Evolutionary conservation across 2,113 vertebrate species (phyloP).

Genomic region (pig (Sus scrofa)): T2T-Sscrofa CM000824.6:88971001-88971500

Average conservation of each 20-base stretch:
- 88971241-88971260: not conserved
- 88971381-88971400: not conserved
- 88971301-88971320: not conserved
- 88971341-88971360: not conserved
- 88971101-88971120: not conserved
- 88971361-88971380: not conserved
- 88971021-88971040: not conserved
- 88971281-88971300: not conserved
- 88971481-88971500: not conserved
- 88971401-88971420: not conserved
- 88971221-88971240: not conserved
- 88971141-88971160: not conserved
- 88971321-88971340: not conserved
- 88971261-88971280: not conserved
- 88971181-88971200: not conserved
- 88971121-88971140: not conserved
- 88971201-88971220: not conserved
- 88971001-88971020: not conserved
- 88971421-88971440: not conserved
- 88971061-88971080: not conserved
- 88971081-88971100: not conserved
- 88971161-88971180: not conserved
- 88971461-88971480: not conserved
- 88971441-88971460: not conserved
- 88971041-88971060: not conserved